Evolutionary conservation across 2,888 invertebrate genomes (phyloP).

Genomic region (Drosophila conformis): DNA sequence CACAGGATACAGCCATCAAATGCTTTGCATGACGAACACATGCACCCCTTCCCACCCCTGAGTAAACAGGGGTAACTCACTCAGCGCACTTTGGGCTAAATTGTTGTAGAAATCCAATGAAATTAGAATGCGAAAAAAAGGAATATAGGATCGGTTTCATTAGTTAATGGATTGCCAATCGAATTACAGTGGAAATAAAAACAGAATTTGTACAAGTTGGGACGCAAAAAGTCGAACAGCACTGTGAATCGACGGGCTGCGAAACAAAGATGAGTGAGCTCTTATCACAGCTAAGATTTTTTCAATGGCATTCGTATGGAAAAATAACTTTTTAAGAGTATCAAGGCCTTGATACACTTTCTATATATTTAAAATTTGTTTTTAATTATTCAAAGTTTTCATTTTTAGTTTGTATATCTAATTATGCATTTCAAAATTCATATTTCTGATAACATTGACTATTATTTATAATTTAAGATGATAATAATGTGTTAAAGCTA

Average conservation of each 20-base stretch:
- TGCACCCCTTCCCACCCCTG: neutral
- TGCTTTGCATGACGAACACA: conserved; percentile 48
- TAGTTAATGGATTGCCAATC: conserved; percentile 69
- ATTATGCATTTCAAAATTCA: neutral
- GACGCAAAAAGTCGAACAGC: neutral
- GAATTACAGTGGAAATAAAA: conserved; percentile 39
- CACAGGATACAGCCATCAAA: conserved; percentile 45
- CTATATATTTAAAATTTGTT: no score
- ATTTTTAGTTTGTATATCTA: neutral
- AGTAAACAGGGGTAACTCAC: conserved; percentile 36
- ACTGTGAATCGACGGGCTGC: neutral
- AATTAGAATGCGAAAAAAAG: conserved; percentile 72
- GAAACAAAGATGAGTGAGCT: neutral
- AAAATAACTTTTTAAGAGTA: neutral
- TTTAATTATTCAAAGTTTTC: neutral
- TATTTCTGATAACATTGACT: no score
- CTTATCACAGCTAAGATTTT: conserved; percentile 35
- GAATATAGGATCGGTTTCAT: conserved; percentile 42
- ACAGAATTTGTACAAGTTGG: conserved; percentile 39
- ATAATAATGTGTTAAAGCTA: no score
- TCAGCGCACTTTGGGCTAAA: conserved; percentile 66
- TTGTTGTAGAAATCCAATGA: conserved; percentile 72
- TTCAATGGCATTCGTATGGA: conserved; percentile 2
- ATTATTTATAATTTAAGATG: neutral
- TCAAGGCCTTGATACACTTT: conserved; percentile 2